Evolutionary conservation across 2,888 invertebrate species (phyloP), one percentile per base, ranked within the genome.

Genomic region (Microdon myrmicae): DNA sequence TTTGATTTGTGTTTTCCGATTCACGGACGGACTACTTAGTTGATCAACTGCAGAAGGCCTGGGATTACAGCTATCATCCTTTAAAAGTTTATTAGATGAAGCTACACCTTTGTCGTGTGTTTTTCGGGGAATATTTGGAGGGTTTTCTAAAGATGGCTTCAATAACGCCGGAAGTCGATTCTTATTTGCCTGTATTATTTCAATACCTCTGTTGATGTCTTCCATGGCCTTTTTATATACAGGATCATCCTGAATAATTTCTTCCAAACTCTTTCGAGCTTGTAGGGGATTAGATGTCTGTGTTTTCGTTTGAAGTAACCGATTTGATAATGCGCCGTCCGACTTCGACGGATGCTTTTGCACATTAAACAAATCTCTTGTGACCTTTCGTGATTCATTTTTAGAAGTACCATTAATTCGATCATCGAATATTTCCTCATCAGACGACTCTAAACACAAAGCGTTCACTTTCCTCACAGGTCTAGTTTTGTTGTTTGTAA

Each of bases 141-240:
- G 9, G 2, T 32, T 20, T 7, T 7, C 5, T 14, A 9, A 14
- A 8, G 9, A n/a, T n/a, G 1, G 8, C 0, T 7, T 31, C n/a
- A 34, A 6, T 14, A 48, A 34, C 3, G 44, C 28, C 10, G 16
- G 4, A 3, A 28, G 32, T 19, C 31, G 8, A 2, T 26, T 28
- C 14, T 35, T 51, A 5, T 35, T 59, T 13, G 37, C 31, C 31
- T 45, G 8, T 25, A 41, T 5, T 49, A 74, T 76, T 14, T 69
- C 71, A 8, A 77, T 72, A 38, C 72, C 74, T 13, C 71, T 71
- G 44, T 75, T 73, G 3, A 77, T 69, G 19, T 70, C 72, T 2
- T 72, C 69, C 23, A 75, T 41, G 0, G 77, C 74, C 2, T 68
- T 69, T 38, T 74, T 70, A 55, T 78, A 78, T 2, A 61, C 59